Evolutionary conservation across 2,797 vertebrate genomes (phyloP), one percentile per base, ranked within the genome.

Genomic region (Lepus townsendii): DNA sequence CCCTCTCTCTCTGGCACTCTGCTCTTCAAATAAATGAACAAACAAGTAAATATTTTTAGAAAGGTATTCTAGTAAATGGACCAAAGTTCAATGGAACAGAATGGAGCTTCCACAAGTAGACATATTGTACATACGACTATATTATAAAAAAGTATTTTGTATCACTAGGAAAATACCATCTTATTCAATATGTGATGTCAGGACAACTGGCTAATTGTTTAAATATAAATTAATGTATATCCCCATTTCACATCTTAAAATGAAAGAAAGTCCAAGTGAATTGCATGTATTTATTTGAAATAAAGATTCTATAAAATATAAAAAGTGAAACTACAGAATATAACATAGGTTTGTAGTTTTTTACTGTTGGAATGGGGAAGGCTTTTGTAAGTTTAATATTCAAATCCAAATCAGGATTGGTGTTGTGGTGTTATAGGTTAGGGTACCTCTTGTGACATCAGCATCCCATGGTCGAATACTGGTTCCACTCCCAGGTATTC

Each of bases 311-410:
- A 30, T 78, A 38, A 47, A 60, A 42, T 93, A 52, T 52, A 84
- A 92, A 80, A 92, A 83, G 19, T 75, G 13, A 84, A 90, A 94
- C 13, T 90, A 30, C 2, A 38, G 38, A 47, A 83, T 71, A 66
- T 90, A 90, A 73, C 68, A 63, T 32, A 71, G 17, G 75, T 88
- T 27, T 92, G 17, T 77, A 92, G 24, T 83, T 93, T 90, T 87
- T 82, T 71, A 95, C 42, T 91, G 47, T 75, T 90, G 68, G 69
- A 77, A 73, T 82, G 27, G 38, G 35, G 72, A 96, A 57, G 50
- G 16, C 24, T 19, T 95, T 54, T 89, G 8, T 88, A 89, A 90
- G 42, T 60, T 50, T 82, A 57, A 72, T 30, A 80, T 38, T 8
- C 77, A 83, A 94, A 79, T 47, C 50, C 16, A 57, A 57, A 20